A percentile compares a stretch with the other conserved stretches of the same genome.
Evolutionary conservation across 2,797 vertebrate genomes (phyloP).

Genomic region (Sebastes taczanowskii): DNA sequence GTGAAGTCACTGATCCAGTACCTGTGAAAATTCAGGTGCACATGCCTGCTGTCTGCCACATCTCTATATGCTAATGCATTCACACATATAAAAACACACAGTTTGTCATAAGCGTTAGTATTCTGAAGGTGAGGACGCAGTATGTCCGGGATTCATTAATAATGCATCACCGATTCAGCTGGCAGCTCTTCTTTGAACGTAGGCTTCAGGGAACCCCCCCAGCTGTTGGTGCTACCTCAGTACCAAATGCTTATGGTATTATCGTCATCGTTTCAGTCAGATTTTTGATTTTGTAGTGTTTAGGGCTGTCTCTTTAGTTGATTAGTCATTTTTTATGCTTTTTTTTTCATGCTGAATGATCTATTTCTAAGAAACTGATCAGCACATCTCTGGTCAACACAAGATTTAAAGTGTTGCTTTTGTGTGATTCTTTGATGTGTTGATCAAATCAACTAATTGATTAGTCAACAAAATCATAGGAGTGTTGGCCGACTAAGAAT

Average conservation of each 20-base stretch:
- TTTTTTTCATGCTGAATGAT: neutral
- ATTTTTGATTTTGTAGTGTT: neutral
- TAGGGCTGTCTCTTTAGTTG: neutral
- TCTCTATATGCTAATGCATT: constrained; percentile 33
- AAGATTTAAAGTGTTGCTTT: neutral
- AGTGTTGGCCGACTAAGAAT: neutral
- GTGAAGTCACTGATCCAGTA: constrained; percentile 19
- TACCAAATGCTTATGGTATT: neutral
- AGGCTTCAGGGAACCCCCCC: constrained; percentile 47
- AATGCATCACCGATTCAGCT: constrained; percentile 48
- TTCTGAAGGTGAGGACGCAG: constrained; percentile 44
- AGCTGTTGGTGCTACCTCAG: constrained; percentile 8
- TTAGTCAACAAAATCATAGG: neutral
- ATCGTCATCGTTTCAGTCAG: neutral
- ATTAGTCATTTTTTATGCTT: neutral
- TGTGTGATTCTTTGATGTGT: neutral
- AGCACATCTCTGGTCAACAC: too few species aligned
- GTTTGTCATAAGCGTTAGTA: constrained; percentile 31
- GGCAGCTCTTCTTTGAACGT: constrained; percentile 29
- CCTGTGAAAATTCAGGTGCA: constrained; percentile 40
- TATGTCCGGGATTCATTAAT: constrained; percentile 55
- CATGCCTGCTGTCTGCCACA: constrained; percentile 33
- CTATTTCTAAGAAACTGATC: too few species aligned
- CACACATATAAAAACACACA: constrained; percentile 31
- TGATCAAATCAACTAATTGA: neutral